Evolutionary conservation across 2,888 invertebrate species (phyloP).

Genomic region (Galerucella pusilla): DNA sequence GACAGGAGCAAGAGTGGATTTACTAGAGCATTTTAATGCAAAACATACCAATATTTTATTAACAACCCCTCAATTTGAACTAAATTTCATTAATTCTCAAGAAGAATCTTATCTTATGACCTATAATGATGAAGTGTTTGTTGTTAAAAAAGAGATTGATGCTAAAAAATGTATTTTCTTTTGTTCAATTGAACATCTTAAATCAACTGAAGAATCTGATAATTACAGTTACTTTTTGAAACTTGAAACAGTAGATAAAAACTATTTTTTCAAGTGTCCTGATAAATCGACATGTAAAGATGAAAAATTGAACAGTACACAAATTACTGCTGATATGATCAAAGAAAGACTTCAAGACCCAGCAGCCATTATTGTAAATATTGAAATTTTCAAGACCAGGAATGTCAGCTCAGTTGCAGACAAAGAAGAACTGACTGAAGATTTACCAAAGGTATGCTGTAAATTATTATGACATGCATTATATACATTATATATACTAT

Average conservation of each 20-base stretch:
- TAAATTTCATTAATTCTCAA: conserved; percentile 53
- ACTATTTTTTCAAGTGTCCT: conserved; percentile 36
- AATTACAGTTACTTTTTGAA: conserved; percentile 42
- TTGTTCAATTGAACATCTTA: conserved; percentile 45
- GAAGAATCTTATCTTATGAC: conserved; percentile 53
- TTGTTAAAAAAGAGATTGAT: conserved; percentile 52
- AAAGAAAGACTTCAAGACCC: conserved; percentile 46
- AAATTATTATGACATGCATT: neutral
- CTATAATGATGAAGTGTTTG: conserved; percentile 52
- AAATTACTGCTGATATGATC: conserved; percentile 45
- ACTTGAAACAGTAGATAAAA: conserved; percentile 34
- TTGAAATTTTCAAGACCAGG: conserved; percentile 41
- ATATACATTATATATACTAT: neutral
- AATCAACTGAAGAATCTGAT: conserved; percentile 35
- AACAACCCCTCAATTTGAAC: conserved; percentile 51
- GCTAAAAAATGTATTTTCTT: conserved; percentile 38
- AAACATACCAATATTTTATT: conserved; percentile 52
- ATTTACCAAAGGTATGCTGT: conserved; percentile 19
- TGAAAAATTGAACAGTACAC: conserved; percentile 40
- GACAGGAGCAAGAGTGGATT: conserved; percentile 53
- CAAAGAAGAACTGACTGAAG: neutral
- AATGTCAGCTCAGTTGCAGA: neutral
- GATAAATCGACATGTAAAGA: conserved; percentile 32
- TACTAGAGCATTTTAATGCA: conserved; percentile 54
- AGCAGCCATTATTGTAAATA: conserved; percentile 38